Base-by-base conservation (phyloP, 2,113 vertebrate species). In the Chrysochloris asiatica region DNA sequence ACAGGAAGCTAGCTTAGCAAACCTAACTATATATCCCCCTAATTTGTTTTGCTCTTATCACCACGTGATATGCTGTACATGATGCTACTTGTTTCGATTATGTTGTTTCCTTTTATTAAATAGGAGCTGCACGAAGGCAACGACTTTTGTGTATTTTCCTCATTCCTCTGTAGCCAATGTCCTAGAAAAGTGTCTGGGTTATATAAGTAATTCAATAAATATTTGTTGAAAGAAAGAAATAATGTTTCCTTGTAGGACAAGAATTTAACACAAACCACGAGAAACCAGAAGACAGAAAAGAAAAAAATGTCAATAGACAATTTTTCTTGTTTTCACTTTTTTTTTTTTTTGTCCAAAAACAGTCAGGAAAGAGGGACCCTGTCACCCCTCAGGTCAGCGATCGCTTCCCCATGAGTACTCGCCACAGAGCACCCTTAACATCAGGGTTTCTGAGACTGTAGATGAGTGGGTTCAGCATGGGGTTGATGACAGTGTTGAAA, bases 391-490 rank as follows among this genome's bases (percentile, higher is more conserved):
- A 76, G 6, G 45, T 76, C 45, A 48, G 16, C 8, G 73, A 33
- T 48, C 3, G 16, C 13, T 38, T 33, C 45, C 45, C 14, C 24
- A 36, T 11, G 13, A 80, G 22, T 16, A 80, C 36, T 24, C 4
- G 2, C 50, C 77, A 24, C 96, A 93, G 41, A 96, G 95, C n/a
- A 96, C 96, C 8, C 96, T 95, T 80, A 96, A 96, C 61, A 91
- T 91, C 19, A 22, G 80, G 54, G 52, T 80, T 80, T 41, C 77
- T 56, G n/a, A 80, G 77, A 22, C 77, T 80, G 22, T 80, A 80
- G 52, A 92, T 90, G 41, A 92, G 47, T 0, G 86, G 76, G 30
- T 92, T 88, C 30, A 93, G 33, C 75, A 84, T 33, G 48, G 69
- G 75, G 47, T 83, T 87, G 30, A 90, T 63, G 48, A 90, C 6